Evolutionary conservation across 2,888 invertebrate genomes (phyloP).

Genomic region (Anagyrus pseudococci): DNA sequence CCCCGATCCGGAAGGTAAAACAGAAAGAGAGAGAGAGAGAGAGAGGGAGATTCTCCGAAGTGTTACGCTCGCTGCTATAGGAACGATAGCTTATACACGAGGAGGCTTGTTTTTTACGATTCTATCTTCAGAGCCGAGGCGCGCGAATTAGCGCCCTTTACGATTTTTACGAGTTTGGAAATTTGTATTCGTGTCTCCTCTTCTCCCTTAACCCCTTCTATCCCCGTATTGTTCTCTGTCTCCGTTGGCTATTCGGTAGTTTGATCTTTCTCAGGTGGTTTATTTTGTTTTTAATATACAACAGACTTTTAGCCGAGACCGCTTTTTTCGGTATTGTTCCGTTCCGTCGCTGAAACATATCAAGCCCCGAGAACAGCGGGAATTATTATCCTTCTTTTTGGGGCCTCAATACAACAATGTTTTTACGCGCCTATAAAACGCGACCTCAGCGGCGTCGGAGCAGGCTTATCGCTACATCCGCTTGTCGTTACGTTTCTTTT

Average conservation of each 20-base stretch:
- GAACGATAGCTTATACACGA: slow-evolving; percentile 21
- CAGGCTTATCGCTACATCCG: slow-evolving; percentile 22
- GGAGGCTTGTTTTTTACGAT: slow-evolving; percentile 36
- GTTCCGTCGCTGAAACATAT: slow-evolving; percentile 43
- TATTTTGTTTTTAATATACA: background rate
- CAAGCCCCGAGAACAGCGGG: slow-evolving; percentile 47
- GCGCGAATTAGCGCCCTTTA: slow-evolving; percentile 52
- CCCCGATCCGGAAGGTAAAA: background rate
- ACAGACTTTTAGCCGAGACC: background rate
- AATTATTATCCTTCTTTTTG: slow-evolving; percentile 55
- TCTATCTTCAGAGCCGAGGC: slow-evolving; percentile 49
- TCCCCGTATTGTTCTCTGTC: background rate
- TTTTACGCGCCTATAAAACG: slow-evolving; percentile 55
- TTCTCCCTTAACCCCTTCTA: slow-evolving; percentile 32
- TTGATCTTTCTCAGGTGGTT: too few relatives aligned
- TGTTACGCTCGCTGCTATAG: slow-evolving; percentile 3
- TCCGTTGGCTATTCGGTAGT: too few relatives aligned
- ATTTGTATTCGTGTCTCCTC: slow-evolving; percentile 50
- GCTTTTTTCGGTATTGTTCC: background rate
- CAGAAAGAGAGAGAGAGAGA: slow-evolving; percentile 1
- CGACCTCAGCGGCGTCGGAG: slow-evolving; percentile 29
- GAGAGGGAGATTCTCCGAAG: background rate
- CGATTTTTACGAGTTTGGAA: slow-evolving; percentile 54
- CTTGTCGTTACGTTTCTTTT: slow-evolving; percentile 2
- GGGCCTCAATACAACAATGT: slow-evolving; percentile 49